Conservation (phyloP, 2,888 invertebrate genomes). For the Trachelus stipa region DNA sequence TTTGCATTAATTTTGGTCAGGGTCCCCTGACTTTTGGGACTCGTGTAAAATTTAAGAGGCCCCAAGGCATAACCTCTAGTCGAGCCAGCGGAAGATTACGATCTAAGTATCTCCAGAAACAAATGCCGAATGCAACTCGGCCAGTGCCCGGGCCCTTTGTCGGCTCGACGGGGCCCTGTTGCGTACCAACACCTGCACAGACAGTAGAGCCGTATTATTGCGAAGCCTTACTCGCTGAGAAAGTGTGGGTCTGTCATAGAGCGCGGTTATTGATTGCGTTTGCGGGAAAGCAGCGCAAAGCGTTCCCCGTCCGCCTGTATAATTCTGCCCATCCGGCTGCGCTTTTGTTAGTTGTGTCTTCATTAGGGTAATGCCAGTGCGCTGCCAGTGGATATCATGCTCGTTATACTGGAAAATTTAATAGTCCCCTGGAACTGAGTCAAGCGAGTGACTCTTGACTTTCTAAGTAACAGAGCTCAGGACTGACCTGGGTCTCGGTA, state of each 20-base stretch:
- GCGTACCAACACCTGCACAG: constrained; percentile 55
- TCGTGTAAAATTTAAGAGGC: constrained; percentile 22
- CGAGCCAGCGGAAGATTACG: constrained; percentile 52
- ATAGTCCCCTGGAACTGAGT: background rate
- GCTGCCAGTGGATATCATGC: background rate
- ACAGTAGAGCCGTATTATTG: constrained; percentile 5
- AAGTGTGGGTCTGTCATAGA: constrained; percentile 53
- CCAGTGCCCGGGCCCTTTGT: constrained; percentile 59
- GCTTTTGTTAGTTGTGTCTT: constrained; percentile 44
- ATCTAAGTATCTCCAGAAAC: constrained; percentile 61
- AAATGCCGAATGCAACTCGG: constrained; percentile 61
- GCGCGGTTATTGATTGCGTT: constrained; percentile 57
- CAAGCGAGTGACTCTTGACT: background rate
- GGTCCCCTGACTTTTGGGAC: background rate
- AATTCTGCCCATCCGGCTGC: constrained; percentile 27
- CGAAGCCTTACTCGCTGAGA: constrained; percentile 29
- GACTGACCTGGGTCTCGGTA: background rate
- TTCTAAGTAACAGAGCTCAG: background rate
- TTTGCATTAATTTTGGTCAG: constrained; percentile 64
- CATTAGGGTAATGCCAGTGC: constrained; percentile 33
- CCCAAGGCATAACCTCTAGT: constrained; percentile 38
- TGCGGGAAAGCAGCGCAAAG: constrained; percentile 52
- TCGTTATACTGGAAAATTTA: background rate
- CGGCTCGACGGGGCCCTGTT: constrained; percentile 52
- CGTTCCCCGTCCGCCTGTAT: constrained; percentile 33